Base-by-base conservation (phyloP, 92 coral and sea anemone genomes). In the Palythoa heliodiscus region DNA sequence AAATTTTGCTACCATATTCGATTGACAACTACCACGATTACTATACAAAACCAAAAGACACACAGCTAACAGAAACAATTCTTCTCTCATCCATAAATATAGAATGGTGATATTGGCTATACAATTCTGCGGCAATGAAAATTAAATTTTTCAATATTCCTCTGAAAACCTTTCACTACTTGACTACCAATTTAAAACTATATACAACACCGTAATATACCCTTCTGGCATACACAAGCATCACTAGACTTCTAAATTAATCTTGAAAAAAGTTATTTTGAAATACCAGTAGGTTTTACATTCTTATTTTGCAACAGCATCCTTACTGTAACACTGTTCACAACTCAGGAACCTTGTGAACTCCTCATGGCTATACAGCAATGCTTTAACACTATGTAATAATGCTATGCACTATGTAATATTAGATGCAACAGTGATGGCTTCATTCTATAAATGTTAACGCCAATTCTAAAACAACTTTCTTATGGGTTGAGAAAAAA, bases 51-150 rank as follows among this genome's bases (percentile, higher is more conserved):
- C 15, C 73, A 80, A 64, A 67, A 47, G 7, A 43, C 23, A 80
- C 73, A 66, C 11, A n/a, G 87, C 83, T 88, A 91, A 88, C 87
- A 82, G 91, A 91, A 91, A 91, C 90, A 86, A 84, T 88, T 91
- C 88, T 75, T 88, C 86, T 91, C 61, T 87, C 86, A 86, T 85
- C 87, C 91, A 88, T 91, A 91, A 91, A 91, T 91, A 91, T 86
- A 82, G 85, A 15, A 80, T 48, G 35, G 37, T 66, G 74, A 67
- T 67, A 63, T 58, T 76, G 84, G 58, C 70, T 80, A 80, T 80
- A 66, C 40, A 66, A 50, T 80, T 20, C 47, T 80, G 84, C 66
- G 38, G 84, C 47, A 64, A 13, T 79, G 84, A 66, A 79, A 79
- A 80, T 80, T 64, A 80, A 24, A 63, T 63, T 48, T 64, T 23